Base-by-base conservation (phyloP, 2,797 vertebrate genomes). In the Eutrigla gurnardus region DNA sequence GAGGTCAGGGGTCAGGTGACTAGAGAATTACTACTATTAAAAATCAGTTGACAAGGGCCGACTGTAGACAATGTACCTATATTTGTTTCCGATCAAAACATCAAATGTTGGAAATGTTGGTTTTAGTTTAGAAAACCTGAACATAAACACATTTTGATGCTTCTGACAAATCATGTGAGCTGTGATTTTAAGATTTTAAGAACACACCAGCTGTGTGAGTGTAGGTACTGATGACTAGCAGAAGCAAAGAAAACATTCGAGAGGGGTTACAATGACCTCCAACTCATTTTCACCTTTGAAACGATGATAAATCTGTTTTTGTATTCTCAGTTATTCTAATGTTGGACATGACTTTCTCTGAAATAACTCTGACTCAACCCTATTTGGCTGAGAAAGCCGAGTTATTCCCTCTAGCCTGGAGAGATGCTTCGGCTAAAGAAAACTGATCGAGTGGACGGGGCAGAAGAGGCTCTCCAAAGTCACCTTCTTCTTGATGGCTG, bases 401-500 rank as follows among this genome's bases (percentile, higher is more conserved):
- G 33, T 59, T 10, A 1, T 25, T 66, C 52, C 32, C 13, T 50
- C 4, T 4, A 58, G 33, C 6, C 6, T 12, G 13, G n/a, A 50
- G 33, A 64, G 18, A 62, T 39, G 12, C 0, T 55, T 15, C 15
- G 78, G 36, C 43, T 2, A n/a, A 39, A 50, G 54, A 62, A 64
- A 65, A 43, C 13, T 6, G 43, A 50, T 37, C 42, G 13, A 59
- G 49, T 32, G 4, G 14, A 52, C 39, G 40, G 45, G 55, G 13
- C 2, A 53, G 33, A 55, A 5, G 55, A 64, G 13, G 17, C 25
- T 47, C 10, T 37, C 25, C 25, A n/a, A 55, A 42, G 57, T 86
- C 77, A 97, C 98, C 96, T 97, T 98, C 86, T 94, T 95, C 80
- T 88, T 93, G 85, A 98, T 94, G 40, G 92, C 93, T 45, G 81